A percentile compares a stretch with the other conserved stretches of the same genome.
Conservation (phyloP, 2,797 vertebrate species). For the Chiloscyllium punctatum region DNA sequence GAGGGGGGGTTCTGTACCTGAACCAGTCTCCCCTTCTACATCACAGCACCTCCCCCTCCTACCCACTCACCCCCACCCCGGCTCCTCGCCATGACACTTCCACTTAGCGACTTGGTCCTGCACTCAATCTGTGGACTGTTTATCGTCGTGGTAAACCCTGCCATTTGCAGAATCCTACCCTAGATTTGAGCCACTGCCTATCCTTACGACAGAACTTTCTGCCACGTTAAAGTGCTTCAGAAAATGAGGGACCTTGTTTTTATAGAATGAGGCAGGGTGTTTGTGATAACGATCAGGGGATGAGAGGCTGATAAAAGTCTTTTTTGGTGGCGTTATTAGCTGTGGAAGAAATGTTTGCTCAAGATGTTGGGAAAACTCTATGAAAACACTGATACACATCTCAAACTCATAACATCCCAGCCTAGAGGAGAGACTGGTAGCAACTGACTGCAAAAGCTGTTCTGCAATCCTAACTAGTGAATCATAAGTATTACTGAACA, state of each 20-base stretch:
- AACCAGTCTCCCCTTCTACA: too few relatives aligned
- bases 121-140: too few relatives aligned
- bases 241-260: neutral
- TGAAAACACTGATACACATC: neutral
- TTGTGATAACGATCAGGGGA: neutral
- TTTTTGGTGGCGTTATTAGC: neutral
- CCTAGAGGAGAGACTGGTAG: neutral
- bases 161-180: too few relatives aligned
- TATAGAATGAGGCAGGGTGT: neutral
- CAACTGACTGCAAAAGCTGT: neutral
- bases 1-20: too few relatives aligned
- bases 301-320: neutral
- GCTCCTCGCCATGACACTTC: too few relatives aligned
- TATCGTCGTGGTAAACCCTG: too few relatives aligned
- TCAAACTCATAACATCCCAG: neutral
- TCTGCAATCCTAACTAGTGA: neutral
- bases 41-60: too few relatives aligned
- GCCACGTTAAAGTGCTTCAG: neutral
- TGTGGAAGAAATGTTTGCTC: neutral
- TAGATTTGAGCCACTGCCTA: neutral
- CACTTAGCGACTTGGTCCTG: too few relatives aligned
- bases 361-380: neutral
- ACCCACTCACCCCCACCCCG: too few relatives aligned
- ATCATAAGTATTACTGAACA: neutral
- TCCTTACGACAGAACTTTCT: neutral